Base-by-base conservation (phyloP, 2,113 vertebrate species). In the Dunckerocampus dactyliophorus region DNA sequence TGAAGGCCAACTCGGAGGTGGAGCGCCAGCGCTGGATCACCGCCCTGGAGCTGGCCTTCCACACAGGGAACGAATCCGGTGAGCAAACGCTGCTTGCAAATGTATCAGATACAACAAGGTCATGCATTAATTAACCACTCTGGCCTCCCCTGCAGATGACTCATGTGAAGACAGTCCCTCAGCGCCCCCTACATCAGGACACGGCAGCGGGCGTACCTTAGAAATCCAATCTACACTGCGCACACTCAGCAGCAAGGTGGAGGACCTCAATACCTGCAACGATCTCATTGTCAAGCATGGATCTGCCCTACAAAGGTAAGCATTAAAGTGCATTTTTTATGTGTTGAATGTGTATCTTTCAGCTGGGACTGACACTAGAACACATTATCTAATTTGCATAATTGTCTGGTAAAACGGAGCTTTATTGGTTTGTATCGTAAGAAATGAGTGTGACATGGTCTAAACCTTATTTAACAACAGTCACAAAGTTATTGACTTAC, bases 21-120 rank as follows among this genome's bases (percentile, higher is more conserved):
- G 95, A 99, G 77, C 88, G 96, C 19, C 96, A 98, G 67, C 92
- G 95, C 51, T 99, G 96, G 96, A 95, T 98, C 85, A 98, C 96
- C 0, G 96, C 96, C 14, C 83, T 98, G 11, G 96, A 99, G 55
- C 87, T 99, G 73, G 96, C 96, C 0, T 93, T 96, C 65, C 92
- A 89, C 81, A 95, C 95, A 92, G 91, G 96, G 80, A 93, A 93
- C 0, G 95, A 97, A 49, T 99, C 97, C 8, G 97, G 96, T 99
- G 82, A 84, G 87, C 34, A 22, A 9, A 22, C 4, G 4, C 15
- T 28, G 0, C 15, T 22, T 39, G 17, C 22, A 3, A 39, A 15
- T 39, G 37, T 39, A 0, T 39, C 9, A 39, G 9, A 39, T 43
- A 14, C 13, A 14, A 43, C 39, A 14, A 43, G 39, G 13, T 14